phyloP scores from a whole-genome alignment of 2,888 invertebrate species.

The Erpobdella octoculata region DNA sequence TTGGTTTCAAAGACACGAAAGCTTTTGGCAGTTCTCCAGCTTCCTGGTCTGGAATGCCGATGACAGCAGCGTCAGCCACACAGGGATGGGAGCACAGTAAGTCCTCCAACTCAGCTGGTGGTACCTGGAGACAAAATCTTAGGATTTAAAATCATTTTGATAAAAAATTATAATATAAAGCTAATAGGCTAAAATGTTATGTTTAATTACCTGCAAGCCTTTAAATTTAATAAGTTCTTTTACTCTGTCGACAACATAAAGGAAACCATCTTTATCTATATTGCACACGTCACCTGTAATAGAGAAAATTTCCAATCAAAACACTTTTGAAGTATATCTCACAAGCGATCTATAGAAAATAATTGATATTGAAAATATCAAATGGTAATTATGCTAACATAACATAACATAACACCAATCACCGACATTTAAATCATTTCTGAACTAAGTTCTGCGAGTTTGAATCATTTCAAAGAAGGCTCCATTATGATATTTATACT shows the following conservation, averaged over 20 bases:
- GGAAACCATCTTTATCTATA: conserved; percentile 68
- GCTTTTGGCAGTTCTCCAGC: conserved; percentile 32
- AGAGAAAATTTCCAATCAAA: background rate
- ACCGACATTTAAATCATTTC: no score
- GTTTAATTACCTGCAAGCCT: conserved; percentile 63
- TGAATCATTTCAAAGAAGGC: no score
- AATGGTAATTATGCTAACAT: background rate
- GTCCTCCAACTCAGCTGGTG: conserved; percentile 32
- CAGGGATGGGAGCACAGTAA: conserved; percentile 22
- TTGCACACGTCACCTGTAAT: conserved; percentile 67
- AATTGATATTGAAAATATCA: no score
- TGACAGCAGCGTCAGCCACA: conserved; percentile 31
- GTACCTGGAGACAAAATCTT: conserved; percentile 27
- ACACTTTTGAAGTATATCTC: no score
- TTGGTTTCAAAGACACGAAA: conserved; percentile 28
- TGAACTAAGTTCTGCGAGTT: no score
- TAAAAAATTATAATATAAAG: background rate
- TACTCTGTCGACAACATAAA: conserved; percentile 77
- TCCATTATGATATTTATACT: no score
- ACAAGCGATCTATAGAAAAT: no score
- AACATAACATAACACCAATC: background rate
- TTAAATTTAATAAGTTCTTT: conserved; percentile 85
- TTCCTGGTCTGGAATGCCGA: conserved; percentile 22
- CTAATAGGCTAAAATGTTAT: no score
- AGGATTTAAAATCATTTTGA: background rate